Base-by-base conservation (phyloP, 2,113 vertebrate species). In the Ageneiosus marmoratus region DNA sequence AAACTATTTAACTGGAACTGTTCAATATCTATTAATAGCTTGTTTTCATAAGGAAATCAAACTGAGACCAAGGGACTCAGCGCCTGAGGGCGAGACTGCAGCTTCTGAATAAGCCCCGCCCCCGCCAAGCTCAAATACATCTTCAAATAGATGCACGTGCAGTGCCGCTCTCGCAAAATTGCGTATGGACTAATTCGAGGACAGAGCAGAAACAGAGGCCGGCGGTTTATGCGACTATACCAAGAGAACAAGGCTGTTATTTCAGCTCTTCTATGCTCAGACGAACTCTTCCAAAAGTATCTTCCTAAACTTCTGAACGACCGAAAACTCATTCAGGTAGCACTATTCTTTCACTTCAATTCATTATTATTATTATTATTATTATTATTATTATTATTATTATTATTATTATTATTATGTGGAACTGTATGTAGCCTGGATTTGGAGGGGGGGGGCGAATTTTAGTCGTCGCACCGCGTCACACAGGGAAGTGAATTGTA, bases 281-380 rank as follows among this genome's bases (percentile, higher is more conserved):
- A 1, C 22, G 50, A 67, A 83, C 73, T 58, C 3, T 13, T 15
- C 16, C 27, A 55, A n/a, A 51, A 77, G 37, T 32, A 44, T 15
- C 82, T 74, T 78, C 27, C 16, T 73, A n/a, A 67, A 81, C 65
- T 84, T 84, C 73, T 84, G 46, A 72, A 32, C 56, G 48, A 62
- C 69, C 32, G 41, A 41, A 41, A 5, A 20, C 50, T 79, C 16
- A 48, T 27, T 34, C 83, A 84, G 79, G 86, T 87, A 83, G 46
- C 79, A 16, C 7, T 53, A 20, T 58, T 46, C 27, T 83, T 58
- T 79, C 18, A 15, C 75, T 69, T 67, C 48, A 41, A 41, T 41
- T 41, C 37, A 3, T 41, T 41, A 41, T 41, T 41, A n/a, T n/a
- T n/a, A n/a, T n/a, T n/a, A n/a, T n/a, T n/a, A n/a, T n/a, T n/a